These are phyloP conservation scores for Zelostemma sp. DNA, from an alignment of 1,140 invertebrate genomes.

Conservation along the genomic window DNA sequence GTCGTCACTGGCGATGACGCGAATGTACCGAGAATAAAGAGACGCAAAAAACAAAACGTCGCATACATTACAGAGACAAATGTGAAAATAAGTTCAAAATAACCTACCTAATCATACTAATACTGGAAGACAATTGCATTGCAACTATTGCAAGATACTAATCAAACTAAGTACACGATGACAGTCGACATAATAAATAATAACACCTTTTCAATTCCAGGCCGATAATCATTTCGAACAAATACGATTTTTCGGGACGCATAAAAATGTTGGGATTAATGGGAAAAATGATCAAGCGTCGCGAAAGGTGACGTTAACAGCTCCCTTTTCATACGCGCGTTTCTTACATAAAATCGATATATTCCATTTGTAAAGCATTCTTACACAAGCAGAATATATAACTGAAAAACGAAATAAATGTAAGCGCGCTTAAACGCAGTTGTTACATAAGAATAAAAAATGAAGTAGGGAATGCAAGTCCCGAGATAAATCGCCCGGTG, in stretches of 20 bases:
- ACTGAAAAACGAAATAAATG: not conserved
- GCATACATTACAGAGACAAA: slow-evolving; percentile 38
- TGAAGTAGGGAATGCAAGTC: too few species aligned
- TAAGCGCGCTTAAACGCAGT: not conserved
- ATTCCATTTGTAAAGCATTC: too few species aligned
- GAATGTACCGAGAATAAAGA: slow-evolving; percentile 42
- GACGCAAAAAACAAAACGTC: slow-evolving; percentile 34
- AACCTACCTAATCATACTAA: slow-evolving; percentile 49
- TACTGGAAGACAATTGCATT: slow-evolving; percentile 45
- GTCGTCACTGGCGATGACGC: slow-evolving; percentile 43
- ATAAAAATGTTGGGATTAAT: not conserved
- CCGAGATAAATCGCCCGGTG: not conserved
- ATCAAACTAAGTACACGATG: slow-evolving; percentile 48
- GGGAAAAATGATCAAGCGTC: not conserved
- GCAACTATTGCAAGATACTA: slow-evolving; percentile 32
- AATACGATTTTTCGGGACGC: slow-evolving; percentile 17
- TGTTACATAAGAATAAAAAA: not conserved
- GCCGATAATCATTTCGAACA: slow-evolving; percentile 43
- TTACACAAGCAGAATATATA: not conserved
- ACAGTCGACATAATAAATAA: slow-evolving; percentile 40
- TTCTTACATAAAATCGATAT: not conserved
- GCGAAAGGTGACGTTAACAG: not conserved
- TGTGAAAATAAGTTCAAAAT: slow-evolving; percentile 47
- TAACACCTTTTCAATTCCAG: slow-evolving; percentile 38
- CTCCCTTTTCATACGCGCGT: not conserved